Conservation (phyloP, 2,113 vertebrate species). For the Thamnophis sirtalis region DNA sequence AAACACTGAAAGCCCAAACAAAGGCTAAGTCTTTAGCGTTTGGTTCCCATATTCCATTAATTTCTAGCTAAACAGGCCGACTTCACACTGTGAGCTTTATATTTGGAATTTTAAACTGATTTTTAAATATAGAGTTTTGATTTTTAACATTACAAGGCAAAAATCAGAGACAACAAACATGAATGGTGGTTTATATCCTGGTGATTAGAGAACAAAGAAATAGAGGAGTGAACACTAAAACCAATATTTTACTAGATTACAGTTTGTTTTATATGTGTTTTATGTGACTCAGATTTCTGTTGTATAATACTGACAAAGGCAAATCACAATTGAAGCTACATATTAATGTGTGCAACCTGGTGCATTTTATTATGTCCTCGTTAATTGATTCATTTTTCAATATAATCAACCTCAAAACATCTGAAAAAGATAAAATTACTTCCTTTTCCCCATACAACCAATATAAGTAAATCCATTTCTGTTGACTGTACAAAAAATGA, state of each 20-base stretch:
- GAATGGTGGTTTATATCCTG: neutral
- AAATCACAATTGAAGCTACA: neutral
- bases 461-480: neutral
- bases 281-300: neutral
- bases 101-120: neutral
- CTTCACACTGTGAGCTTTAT: neutral
- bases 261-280: neutral
- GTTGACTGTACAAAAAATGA: neutral
- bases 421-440: neutral
- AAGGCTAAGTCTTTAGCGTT: neutral
- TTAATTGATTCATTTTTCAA: neutral
- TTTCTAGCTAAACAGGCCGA: neutral
- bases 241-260: neutral
- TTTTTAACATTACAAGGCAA: neutral
- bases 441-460: constrained; percentile 1
- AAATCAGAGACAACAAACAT: neutral
- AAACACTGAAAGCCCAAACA: neutral
- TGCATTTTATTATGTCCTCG: neutral
- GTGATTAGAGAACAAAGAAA: neutral
- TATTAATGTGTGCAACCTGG: neutral
- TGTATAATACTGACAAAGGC: neutral
- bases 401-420: neutral
- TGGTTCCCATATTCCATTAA: neutral
- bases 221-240: neutral
- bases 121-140: neutral